These are phyloP conservation scores for Vanessa cardui DNA, from an alignment of 2,888 invertebrate species.

Conservation along the genomic window DNA sequence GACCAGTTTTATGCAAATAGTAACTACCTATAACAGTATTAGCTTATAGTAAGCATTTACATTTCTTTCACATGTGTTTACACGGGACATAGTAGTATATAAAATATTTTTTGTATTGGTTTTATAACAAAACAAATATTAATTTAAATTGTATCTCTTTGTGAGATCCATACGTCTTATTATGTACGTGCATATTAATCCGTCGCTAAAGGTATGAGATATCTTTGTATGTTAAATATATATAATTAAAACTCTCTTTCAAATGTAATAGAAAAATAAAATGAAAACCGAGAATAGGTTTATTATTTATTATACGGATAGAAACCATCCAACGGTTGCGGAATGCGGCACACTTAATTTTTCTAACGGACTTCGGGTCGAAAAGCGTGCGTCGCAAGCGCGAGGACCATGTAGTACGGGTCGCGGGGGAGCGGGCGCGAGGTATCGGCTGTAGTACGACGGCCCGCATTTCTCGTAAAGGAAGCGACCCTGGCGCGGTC, in stretches of 20 bases:
- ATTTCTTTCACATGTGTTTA: no score
- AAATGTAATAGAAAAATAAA: constrained; percentile 14
- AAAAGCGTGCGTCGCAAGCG: constrained; percentile 73
- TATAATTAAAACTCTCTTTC: no score
- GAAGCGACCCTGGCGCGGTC: constrained; percentile 83
- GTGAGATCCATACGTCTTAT: no score
- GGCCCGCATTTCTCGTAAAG: constrained; percentile 81
- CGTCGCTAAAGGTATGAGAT: no score
- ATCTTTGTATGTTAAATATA: no score
- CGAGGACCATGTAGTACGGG: constrained; percentile 73
- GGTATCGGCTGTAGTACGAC: constrained; percentile 75
- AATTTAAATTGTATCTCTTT: no score
- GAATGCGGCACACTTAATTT: constrained; percentile 81
- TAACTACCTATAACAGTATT: constrained; percentile 19
- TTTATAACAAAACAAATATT: no score
- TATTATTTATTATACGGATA: constrained; percentile 52
- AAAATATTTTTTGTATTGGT: no score
- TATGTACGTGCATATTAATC: no score
- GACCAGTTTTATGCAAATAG: constrained; percentile 33
- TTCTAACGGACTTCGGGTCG: constrained; percentile 80
- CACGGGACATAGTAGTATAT: no score
- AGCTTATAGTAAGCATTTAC: no score
- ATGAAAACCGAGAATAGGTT: constrained; percentile 39
- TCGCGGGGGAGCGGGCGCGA: constrained; percentile 53
- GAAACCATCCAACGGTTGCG: constrained; percentile 66